Percentiles rank a stretch among this genome's conserved stretches.
phyloP scores from a whole-genome alignment of 2,888 invertebrate genomes.

The Teleogryllus oceanicus region DNA sequence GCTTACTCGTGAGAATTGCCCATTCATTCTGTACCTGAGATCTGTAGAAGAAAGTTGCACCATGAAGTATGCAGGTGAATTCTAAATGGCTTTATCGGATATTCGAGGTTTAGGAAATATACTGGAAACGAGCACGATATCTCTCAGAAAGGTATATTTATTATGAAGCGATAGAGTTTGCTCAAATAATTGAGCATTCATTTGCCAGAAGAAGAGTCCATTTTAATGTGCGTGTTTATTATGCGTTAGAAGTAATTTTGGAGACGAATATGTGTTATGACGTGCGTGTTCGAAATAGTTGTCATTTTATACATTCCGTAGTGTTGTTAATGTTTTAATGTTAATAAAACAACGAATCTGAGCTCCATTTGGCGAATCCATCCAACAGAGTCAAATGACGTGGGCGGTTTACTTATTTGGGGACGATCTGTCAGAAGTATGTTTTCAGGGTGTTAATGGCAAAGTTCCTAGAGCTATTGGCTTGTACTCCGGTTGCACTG shows the following conservation, averaged over 20 bases:
- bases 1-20: slow-evolving; percentile 25
- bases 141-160: slow-evolving; percentile 30
- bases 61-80: slow-evolving; percentile 33
- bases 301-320: no score
- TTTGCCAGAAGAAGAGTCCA: background rate
- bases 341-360: no score
- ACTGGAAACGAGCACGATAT: slow-evolving; percentile 32
- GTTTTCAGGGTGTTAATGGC: no score
- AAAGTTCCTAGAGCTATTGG: no score
- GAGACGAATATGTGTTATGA: no score
- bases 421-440: background rate
- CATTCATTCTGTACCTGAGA: slow-evolving; percentile 34
- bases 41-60: slow-evolving; percentile 31
- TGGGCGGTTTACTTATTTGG: slow-evolving; percentile 35
- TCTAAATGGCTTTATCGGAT: slow-evolving; percentile 35
- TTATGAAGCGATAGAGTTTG: background rate
- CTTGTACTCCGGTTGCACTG: no score
- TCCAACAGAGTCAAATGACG: slow-evolving; percentile 27
- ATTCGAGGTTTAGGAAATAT: slow-evolving; percentile 32
- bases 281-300: no score
- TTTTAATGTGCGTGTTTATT: background rate
- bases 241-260: no score
- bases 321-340: no score
- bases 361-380: background rate
- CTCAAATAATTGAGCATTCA: background rate